Evolutionary conservation across 2,888 invertebrate genomes (phyloP), one percentile per base, ranked within the genome.

Genomic region (Seira ritae): DNA sequence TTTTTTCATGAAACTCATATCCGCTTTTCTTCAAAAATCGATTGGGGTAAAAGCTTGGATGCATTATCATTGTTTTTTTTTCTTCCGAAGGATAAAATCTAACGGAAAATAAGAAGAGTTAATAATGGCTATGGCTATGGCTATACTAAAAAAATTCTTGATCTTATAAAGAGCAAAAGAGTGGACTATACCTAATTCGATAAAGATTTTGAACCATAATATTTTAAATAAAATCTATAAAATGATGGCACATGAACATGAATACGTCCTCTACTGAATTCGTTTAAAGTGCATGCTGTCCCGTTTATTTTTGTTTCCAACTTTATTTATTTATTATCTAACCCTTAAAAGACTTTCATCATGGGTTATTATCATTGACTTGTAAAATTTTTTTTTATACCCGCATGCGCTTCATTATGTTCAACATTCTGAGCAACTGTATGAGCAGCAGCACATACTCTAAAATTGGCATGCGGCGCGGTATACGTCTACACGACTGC

Each of bases 321-420:
- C n/a, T n/a, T n/a, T n/a, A 60, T 3, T 60, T 60, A 60, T 60
- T 60, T 17, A 60, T 60, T 60, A 17, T 60, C 60, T 60, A 60
- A 17, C 3, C 60, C n/a, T 60, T 3, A 60, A 60, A n/a, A n/a
- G n/a, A 60, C n/a, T 60, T 60, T 60, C 60, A n/a, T 60, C 4
- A 60, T 60, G 60, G 60, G 60, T 60, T 60, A 60, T 60, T 60
- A 60, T 60, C 17, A 8, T 60, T n/a, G 17, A 10, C 4, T 60
- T 60, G 60, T n/a, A 60, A 6, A 12, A 8, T 42, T 42, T 42
- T 3, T 60, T 60, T 60, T 60, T 17, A n/a, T n/a, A 60, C n/a
- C 12, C 60, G 12, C 60, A 17, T 60, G 15, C n/a, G 12, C 42
- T 42, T 42, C 42, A 8, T 42, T 42, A 8, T 42, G 42, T 8